Evolutionary conservation across 2,888 invertebrate species (phyloP).

Genomic region (Ferrisia virgata): DNA sequence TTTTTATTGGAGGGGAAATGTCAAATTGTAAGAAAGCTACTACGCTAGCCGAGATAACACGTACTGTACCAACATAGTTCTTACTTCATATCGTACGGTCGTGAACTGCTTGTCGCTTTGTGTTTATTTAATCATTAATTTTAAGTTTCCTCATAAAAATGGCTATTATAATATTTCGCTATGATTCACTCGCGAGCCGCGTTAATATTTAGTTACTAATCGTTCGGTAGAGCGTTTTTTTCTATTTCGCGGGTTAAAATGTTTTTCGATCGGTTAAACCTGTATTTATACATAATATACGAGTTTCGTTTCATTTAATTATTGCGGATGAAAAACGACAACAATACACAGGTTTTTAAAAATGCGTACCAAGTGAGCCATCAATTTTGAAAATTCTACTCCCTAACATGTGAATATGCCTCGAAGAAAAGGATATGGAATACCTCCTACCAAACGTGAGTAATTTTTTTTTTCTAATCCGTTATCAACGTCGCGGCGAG

Average conservation of each 20-base stretch:
- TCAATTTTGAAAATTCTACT: neutral
- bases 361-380: neutral
- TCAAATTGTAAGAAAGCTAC: constrained; percentile 35
- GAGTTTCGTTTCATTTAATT: neutral
- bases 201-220: neutral
- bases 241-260: constrained; percentile 22
- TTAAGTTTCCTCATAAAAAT: constrained; percentile 29
- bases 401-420: constrained; percentile 43
- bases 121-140: constrained; percentile 5
- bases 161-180: constrained; percentile 10
- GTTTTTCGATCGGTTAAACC: neutral
- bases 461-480: neutral
- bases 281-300: neutral
- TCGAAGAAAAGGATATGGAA: constrained; percentile 45
- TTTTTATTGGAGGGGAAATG: constrained; percentile 44
- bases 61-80: constrained; percentile 33
- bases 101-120: constrained; percentile 35
- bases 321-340: neutral
- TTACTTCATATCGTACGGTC: constrained; percentile 35
- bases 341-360: neutral
- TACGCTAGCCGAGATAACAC: constrained; percentile 38
- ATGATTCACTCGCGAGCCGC: constrained; percentile 10
- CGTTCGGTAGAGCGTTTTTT: neutral
- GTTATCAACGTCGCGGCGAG: constrained; percentile 10
- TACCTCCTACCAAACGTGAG: constrained; percentile 45